Conservation (phyloP, 2,797 vertebrate genomes). For the Eulemur coronatus region DNA sequence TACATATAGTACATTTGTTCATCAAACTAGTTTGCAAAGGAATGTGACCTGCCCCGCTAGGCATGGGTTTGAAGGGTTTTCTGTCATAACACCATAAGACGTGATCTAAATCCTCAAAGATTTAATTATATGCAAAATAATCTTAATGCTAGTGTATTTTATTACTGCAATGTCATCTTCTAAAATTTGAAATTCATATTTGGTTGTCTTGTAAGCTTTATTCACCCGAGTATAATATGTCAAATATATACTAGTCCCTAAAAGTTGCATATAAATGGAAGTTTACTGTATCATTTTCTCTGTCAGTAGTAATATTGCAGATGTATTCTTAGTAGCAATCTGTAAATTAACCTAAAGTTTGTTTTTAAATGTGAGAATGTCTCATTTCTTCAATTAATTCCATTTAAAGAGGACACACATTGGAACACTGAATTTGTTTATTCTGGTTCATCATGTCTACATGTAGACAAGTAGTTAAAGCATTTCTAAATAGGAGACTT, state of each 20-base stretch:
- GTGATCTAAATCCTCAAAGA: not conserved
- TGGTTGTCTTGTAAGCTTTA: not conserved
- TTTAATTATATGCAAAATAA: conserved; percentile 18
- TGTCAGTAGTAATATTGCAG: conserved; percentile 8
- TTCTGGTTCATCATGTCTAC: conserved; percentile 15
- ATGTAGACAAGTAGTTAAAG: conserved; percentile 36
- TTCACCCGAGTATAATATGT: not conserved
- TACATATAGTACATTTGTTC: not conserved
- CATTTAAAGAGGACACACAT: conserved; percentile 33
- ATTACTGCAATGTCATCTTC: not conserved
- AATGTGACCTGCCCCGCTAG: not conserved
- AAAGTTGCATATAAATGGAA: not conserved
- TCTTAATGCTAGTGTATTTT: not conserved
- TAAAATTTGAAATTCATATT: not conserved
- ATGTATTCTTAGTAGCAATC: conserved; percentile 53
- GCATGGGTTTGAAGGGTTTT: not conserved
- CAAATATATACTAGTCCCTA: not conserved
- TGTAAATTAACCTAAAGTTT: conserved; percentile 67
- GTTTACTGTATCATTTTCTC: not conserved
- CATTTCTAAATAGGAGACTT: conserved; percentile 2
- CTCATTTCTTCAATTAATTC: conserved; percentile 59
- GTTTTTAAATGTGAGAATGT: conserved; percentile 74
- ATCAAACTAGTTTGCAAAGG: not conserved
- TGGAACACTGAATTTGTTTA: conserved; percentile 56
- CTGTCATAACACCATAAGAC: not conserved